Percentiles rank a stretch among this genome's conserved stretches.
Conservation (phyloP, 2,888 invertebrate genomes). For the Rugalucina vietnamica region DNA sequence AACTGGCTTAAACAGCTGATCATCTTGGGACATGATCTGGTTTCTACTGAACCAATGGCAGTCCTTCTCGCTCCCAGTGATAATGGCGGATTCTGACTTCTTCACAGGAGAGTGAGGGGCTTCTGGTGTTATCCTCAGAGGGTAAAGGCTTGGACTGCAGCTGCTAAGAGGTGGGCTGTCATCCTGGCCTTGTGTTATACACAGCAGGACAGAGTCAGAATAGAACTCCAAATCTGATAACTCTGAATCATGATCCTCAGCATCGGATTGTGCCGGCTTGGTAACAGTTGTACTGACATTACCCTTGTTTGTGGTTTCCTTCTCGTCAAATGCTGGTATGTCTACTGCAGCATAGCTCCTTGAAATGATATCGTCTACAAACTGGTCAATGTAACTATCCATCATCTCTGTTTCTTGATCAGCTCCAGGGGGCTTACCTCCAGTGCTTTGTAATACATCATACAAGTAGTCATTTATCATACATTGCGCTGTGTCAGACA, state of each 20-base stretch:
- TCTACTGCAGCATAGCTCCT: neutral
- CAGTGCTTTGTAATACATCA: slow-evolving; percentile 36
- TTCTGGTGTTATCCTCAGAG: neutral
- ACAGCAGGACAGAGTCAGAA: slow-evolving; percentile 20
- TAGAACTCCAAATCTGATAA: slow-evolving; percentile 4
- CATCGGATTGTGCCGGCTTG: neutral
- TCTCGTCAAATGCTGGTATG: neutral
- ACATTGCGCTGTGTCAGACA: slow-evolving; percentile 1
- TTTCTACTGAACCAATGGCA: neutral
- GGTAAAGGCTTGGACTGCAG: slow-evolving; percentile 31
- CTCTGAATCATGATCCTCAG: neutral
- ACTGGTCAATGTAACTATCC: neutral
- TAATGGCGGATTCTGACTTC: neutral
- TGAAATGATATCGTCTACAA: neutral
- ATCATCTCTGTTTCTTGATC: neutral
- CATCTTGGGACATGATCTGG: neutral
- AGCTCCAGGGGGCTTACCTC: neutral
- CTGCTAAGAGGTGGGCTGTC: slow-evolving; percentile 16
- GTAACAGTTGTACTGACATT: neutral
- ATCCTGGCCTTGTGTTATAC: slow-evolving; percentile 33
- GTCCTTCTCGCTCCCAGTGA: neutral
- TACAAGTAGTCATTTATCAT: slow-evolving; percentile 57
- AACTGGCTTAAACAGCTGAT: neutral
- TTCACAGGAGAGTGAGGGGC: neutral
- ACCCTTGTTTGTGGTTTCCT: neutral